Conservation (phyloP, 2,113 vertebrate species). For the Craseonycteris thonglongyai region DNA sequence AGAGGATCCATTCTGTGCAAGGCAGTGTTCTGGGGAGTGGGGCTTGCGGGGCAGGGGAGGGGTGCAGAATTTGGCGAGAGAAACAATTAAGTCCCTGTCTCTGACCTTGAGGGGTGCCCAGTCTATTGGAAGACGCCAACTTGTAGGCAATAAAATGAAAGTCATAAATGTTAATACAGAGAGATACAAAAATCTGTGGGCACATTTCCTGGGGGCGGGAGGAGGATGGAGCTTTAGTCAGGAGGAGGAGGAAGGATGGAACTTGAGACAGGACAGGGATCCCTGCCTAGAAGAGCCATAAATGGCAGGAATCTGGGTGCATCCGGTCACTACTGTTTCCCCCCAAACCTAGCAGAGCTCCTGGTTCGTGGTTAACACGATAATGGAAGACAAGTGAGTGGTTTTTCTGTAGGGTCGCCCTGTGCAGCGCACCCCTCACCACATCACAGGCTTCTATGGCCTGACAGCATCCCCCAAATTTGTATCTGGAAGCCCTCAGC, state of each 20-base stretch:
- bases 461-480: background rate
- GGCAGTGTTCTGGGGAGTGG: background rate
- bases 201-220: background rate
- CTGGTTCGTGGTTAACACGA: background rate
- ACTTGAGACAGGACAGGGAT: background rate
- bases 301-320: background rate
- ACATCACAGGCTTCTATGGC: rapidly evolving
- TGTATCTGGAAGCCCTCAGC: background rate
- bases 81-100: background rate
- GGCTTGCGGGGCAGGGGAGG: background rate
- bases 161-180: background rate
- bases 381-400: background rate
- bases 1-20: background rate
- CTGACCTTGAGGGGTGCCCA: background rate
- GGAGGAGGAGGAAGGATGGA: background rate
- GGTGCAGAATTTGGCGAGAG: background rate
- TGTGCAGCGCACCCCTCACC: rapidly evolving
- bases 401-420: background rate
- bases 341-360: background rate
- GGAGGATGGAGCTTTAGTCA: background rate
- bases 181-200: background rate
- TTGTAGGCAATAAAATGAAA: background rate
- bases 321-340: rapidly evolving
- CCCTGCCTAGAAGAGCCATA: rapidly evolving
- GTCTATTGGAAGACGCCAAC: background rate